Conservation (phyloP, 35 echinoderm and acorn worm genomes). For the Apostichopus parvimensis region DNA sequence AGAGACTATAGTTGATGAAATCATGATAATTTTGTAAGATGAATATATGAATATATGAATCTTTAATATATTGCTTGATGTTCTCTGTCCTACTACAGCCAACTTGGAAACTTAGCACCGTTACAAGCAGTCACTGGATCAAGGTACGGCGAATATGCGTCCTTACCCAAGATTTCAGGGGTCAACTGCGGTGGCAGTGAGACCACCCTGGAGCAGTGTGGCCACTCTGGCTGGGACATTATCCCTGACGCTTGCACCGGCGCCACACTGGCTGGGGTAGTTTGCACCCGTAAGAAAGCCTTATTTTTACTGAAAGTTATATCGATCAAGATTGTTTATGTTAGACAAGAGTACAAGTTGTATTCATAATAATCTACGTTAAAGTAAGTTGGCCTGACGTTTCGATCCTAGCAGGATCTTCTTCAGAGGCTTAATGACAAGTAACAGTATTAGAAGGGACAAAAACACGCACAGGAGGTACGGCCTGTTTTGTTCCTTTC, state of each 20-base stretch:
- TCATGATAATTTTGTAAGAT: too few species aligned
- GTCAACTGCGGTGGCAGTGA: slow-evolving; percentile 54
- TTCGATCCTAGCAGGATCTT: too few species aligned
- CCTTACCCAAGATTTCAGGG: slow-evolving; percentile 5
- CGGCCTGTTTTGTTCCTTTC: too few species aligned
- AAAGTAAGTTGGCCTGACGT: too few species aligned
- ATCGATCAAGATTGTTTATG: not conserved
- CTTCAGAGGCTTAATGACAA: too few species aligned
- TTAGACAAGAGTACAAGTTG: not conserved
- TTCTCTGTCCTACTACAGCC: slow-evolving; percentile 18
- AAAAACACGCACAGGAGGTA: too few species aligned
- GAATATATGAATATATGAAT: too few species aligned
- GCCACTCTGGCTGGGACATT: slow-evolving; percentile 49
- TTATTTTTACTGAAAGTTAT: not conserved
- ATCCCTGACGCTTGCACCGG: slow-evolving; percentile 8
- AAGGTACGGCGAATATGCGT: slow-evolving; percentile 20
- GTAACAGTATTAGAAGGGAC: too few species aligned
- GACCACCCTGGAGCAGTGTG: slow-evolving; percentile 55
- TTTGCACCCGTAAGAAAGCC: slow-evolving; percentile 57
- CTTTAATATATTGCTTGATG: not conserved
- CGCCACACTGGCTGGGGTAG: slow-evolving; percentile 54
- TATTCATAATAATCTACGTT: too few species aligned
- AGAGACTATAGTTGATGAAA: too few species aligned
- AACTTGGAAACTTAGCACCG: slow-evolving; percentile 64
- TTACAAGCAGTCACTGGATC: slow-evolving; percentile 47